A percentile compares a stretch with the other conserved stretches of the same genome.
phyloP scores from a whole-genome alignment of 2,888 invertebrate species.

The Tipula lateralis region DNA sequence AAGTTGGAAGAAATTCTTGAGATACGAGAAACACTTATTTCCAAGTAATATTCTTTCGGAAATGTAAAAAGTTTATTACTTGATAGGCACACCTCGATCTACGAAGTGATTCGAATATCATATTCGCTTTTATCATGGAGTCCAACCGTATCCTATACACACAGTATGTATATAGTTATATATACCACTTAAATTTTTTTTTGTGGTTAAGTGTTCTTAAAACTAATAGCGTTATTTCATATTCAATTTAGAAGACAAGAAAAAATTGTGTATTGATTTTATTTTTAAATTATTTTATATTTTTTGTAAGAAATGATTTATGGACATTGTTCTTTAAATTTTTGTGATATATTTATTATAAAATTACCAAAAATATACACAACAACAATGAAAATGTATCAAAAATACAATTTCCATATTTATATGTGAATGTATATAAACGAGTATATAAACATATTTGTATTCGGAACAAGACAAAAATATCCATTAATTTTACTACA shows the following conservation, averaged over 20 bases:
- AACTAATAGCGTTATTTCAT: background rate
- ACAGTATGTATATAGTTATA: background rate
- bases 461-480: background rate
- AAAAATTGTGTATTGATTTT: background rate
- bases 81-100: no score
- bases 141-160: no score
- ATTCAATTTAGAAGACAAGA: background rate
- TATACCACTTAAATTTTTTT: background rate
- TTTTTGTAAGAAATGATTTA: background rate
- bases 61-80: no score
- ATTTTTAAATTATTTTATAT: background rate
- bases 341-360: background rate
- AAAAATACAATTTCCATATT: background rate
- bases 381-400: background rate
- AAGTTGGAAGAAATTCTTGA: no score
- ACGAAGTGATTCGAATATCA: no score
- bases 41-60: no score
- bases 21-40: no score
- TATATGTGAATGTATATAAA: background rate
- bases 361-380: background rate
- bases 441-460: background rate
- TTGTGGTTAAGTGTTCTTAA: background rate
- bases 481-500: constrained; percentile 24
- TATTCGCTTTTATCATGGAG: no score
- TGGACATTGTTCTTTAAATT: background rate